Percentiles rank a stretch among this genome's conserved stretches.
Evolutionary conservation across 2,888 invertebrate genomes (phyloP).

Genomic region (Yponomeuta malinellus): DNA sequence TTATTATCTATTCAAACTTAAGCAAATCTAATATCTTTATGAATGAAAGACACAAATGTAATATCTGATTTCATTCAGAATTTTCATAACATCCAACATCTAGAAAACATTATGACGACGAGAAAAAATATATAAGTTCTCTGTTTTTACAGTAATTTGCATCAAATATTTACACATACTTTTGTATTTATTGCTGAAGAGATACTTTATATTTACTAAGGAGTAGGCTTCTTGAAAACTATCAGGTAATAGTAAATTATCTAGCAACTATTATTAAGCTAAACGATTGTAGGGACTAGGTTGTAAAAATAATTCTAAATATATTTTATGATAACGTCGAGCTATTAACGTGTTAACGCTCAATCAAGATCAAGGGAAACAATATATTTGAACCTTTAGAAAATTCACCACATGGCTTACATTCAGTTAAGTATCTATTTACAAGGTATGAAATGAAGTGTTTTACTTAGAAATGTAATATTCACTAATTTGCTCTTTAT

Average conservation of each 20-base stretch:
- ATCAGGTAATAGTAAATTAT: slow-evolving; percentile 44
- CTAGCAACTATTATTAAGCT: slow-evolving; percentile 56
- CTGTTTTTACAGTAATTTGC: slow-evolving; percentile 64
- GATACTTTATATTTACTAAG: slow-evolving; percentile 56
- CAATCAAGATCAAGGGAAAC: slow-evolving; percentile 19
- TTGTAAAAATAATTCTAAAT: slow-evolving; percentile 67
- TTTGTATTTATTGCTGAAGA: slow-evolving; percentile 67
- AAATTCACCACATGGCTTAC: slow-evolving; percentile 6
- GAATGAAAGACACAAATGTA: not conserved
- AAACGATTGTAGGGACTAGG: slow-evolving; percentile 66
- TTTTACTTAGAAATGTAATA: slow-evolving; percentile 40
- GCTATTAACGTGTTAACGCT: slow-evolving; percentile 31
- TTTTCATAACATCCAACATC: slow-evolving; percentile 10
- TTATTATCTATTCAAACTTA: not conserved
- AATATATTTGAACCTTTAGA: slow-evolving; percentile 1
- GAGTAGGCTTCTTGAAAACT: slow-evolving; percentile 46
- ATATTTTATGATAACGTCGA: slow-evolving; percentile 37
- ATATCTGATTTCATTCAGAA: not conserved
- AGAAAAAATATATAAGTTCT: slow-evolving; percentile 66
- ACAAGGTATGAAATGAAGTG: slow-evolving; percentile 8
- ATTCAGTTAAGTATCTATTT: slow-evolving; percentile 7
- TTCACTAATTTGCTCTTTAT: slow-evolving; percentile 60
- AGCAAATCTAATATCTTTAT: not conserved
- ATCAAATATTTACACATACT: slow-evolving; percentile 67
- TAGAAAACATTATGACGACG: slow-evolving; percentile 32